Evolutionary conservation across 2,113 vertebrate genomes (phyloP).

Genomic region (Eolophus roseicapilla): DNA sequence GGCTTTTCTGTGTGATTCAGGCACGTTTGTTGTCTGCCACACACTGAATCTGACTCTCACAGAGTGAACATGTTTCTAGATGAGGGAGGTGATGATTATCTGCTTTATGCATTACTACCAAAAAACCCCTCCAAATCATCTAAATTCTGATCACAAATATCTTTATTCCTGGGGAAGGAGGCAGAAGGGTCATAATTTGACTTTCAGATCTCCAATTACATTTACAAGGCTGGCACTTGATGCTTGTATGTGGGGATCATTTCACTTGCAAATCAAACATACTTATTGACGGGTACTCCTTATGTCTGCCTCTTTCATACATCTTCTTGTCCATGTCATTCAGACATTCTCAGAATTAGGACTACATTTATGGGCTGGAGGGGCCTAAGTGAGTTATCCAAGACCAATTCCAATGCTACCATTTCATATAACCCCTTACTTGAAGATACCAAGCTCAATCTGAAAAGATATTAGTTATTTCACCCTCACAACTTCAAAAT

Average conservation of each 20-base stretch:
- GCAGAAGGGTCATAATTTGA: conserved; percentile 44
- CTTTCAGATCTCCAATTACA: conserved; percentile 44
- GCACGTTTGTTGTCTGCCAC: conserved; percentile 5
- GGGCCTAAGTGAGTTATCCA: neutral
- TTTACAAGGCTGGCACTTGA: conserved; percentile 15
- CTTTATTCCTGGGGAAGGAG: neutral
- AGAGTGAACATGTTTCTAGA: neutral
- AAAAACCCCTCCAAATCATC: neutral
- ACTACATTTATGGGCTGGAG: neutral
- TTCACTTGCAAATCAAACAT: conserved; percentile 37
- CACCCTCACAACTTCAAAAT: neutral
- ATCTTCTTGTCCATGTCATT: neutral
- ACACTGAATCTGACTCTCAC: neutral
- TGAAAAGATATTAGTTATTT: neutral
- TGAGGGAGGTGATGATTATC: neutral
- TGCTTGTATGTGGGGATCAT: neutral
- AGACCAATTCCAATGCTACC: neutral
- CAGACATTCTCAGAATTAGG: neutral
- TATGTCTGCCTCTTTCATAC: neutral
- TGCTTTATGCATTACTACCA: neutral
- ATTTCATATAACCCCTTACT: neutral
- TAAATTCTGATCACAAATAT: conserved; percentile 29
- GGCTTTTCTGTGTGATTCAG: conserved; percentile 19
- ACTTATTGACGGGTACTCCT: neutral
- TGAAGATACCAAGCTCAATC: neutral